These are phyloP conservation scores for Yoshiicerus persimilis DNA, from an alignment of 1,140 invertebrate genomes.

Conservation along the genomic window DNA sequence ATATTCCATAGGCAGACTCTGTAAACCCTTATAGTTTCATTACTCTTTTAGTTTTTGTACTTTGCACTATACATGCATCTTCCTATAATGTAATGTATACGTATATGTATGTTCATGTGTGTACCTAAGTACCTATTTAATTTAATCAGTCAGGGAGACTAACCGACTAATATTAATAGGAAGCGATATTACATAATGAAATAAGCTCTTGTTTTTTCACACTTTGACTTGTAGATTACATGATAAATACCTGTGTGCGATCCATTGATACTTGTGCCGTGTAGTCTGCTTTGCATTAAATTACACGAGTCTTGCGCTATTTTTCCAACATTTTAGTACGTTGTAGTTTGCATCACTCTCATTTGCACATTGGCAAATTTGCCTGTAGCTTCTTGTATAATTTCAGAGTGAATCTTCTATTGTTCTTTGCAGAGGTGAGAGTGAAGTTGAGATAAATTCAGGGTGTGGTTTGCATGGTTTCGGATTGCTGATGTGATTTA, in stretches of 20 bases:
- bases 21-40: too few relatives aligned
- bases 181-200: not conserved
- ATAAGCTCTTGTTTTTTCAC: not conserved
- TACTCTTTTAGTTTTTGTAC: too few relatives aligned
- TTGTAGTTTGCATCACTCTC: not conserved
- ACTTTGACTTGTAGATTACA: constrained; percentile 11
- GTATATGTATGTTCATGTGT: not conserved
- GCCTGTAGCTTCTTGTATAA: not conserved
- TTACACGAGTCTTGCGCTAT: not conserved
- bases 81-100: too few relatives aligned
- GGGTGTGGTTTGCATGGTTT: not conserved
- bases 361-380: constrained; percentile 13
- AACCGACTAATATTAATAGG: not conserved
- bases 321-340: not conserved
- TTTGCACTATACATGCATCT: not conserved
- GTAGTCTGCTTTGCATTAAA: not conserved
- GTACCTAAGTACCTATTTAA: not conserved
- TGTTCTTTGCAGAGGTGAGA: constrained; percentile 6
- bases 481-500: not conserved
- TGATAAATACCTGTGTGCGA: not conserved
- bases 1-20: too few relatives aligned
- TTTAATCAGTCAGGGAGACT: not conserved
- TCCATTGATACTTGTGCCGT: not conserved
- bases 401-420: not conserved
- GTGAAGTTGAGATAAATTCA: not conserved